A percentile compares a stretch with the other conserved stretches of the same genome.
Conservation (phyloP, 2,797 vertebrate species). For the Hafferia zeledoni region DNA sequence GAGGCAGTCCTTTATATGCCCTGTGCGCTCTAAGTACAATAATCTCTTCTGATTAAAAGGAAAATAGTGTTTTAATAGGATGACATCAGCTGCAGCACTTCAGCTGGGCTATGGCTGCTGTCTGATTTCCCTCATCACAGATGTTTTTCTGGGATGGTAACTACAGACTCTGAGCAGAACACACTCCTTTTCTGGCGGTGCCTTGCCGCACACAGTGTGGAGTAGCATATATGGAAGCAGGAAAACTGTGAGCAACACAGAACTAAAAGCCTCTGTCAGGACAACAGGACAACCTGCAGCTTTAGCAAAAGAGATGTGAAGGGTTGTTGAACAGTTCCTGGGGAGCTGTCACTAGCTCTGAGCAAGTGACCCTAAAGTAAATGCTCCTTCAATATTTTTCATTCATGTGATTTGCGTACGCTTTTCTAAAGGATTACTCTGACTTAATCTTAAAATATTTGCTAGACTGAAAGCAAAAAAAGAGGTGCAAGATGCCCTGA, state of each 20-base stretch:
- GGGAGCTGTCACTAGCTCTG: neutral
- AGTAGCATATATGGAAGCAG: slow-evolving; percentile 42
- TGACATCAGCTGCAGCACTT: slow-evolving; percentile 59
- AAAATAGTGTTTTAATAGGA: slow-evolving; percentile 44
- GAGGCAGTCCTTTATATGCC: neutral
- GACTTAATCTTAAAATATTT: neutral
- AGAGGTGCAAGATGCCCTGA: neutral
- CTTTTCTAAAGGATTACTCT: neutral
- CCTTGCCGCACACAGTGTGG: neutral
- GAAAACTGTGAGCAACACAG: slow-evolving; percentile 43
- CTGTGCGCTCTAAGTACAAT: slow-evolving; percentile 1
- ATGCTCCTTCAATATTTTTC: neutral
- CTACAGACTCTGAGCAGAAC: slow-evolving; percentile 42
- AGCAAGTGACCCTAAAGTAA: neutral
- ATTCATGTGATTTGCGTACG: neutral
- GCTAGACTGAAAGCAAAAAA: neutral
- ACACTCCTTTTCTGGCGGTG: slow-evolving; percentile 48
- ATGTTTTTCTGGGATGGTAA: slow-evolving; percentile 52
- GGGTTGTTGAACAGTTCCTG: neutral
- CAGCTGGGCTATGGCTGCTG: neutral
- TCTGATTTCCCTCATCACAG: slow-evolving; percentile 61
- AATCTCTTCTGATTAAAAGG: slow-evolving; percentile 48
- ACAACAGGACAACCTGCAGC: neutral
- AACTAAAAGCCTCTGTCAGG: slow-evolving; percentile 35
- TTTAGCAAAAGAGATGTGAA: neutral